phyloP scores from a whole-genome alignment of 64 coral and sea anemone genomes.

The Dendrophyllia cribrosa region DNA sequence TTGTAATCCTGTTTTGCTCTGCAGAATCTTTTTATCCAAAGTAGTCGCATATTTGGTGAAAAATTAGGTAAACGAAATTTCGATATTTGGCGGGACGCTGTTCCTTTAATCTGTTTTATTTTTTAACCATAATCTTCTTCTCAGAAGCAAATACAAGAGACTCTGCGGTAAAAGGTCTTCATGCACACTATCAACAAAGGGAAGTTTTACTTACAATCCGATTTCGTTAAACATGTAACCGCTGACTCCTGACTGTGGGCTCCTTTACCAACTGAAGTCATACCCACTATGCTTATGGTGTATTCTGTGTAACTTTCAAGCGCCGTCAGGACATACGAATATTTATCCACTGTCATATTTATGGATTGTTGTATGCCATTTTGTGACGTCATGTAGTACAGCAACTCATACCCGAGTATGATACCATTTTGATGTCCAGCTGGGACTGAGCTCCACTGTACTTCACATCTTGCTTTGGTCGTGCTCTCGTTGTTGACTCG shows the following conservation, averaged over 20 bases:
- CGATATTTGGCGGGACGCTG: too few relatives aligned
- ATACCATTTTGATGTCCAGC: slow-evolving; percentile 21
- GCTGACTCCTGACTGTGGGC: neutral
- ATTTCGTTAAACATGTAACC: neutral
- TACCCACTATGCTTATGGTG: neutral
- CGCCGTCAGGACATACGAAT: neutral
- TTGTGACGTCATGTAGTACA: neutral
- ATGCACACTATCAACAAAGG: too few relatives aligned
- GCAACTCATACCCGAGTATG: slow-evolving; percentile 38
- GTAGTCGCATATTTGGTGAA: too few relatives aligned
- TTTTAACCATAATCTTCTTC: neutral
- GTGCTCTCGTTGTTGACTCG: neutral
- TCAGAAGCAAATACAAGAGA: neutral
- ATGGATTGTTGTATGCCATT: neutral
- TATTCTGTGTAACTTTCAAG: slow-evolving; percentile 29
- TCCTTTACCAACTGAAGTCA: neutral
- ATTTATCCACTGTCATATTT: neutral
- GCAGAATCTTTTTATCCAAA: too few relatives aligned
- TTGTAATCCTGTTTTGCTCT: too few relatives aligned
- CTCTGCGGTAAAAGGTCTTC: too few relatives aligned
- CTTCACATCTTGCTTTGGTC: neutral
- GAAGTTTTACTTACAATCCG: neutral
- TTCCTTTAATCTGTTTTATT: neutral
- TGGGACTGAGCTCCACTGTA: slow-evolving; percentile 18
- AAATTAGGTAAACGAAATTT: too few relatives aligned